phyloP scores from a whole-genome alignment of 2,113 vertebrate species.

The Carlito syrichta region DNA sequence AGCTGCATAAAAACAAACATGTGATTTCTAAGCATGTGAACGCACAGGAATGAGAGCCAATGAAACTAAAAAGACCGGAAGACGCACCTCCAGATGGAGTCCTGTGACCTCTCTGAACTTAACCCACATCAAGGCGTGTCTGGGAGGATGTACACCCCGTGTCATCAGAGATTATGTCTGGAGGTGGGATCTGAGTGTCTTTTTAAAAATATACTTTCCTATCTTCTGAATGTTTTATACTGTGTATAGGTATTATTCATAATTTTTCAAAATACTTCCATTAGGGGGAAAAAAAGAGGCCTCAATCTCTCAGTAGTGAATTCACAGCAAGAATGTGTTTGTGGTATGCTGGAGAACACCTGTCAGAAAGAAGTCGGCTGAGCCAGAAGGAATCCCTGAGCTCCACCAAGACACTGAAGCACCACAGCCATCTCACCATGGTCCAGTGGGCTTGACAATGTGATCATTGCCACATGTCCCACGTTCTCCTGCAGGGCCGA shows the following conservation, averaged over 20 bases:
- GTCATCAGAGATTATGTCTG: neutral
- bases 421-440: too few relatives aligned
- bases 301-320: neutral
- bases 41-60: neutral
- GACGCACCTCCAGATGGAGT: fast-evolving
- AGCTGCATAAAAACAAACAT: neutral
- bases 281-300: neutral
- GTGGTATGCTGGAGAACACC: too few relatives aligned
- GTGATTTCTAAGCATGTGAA: fast-evolving
- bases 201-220: neutral
- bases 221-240: neutral
- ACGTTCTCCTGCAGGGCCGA: neutral
- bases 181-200: neutral
- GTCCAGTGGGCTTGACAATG: fast-evolving
- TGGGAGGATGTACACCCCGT: neutral
- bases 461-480: neutral
- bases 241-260: neutral
- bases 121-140: neutral
- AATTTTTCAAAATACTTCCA: neutral
- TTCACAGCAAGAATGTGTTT: too few relatives aligned
- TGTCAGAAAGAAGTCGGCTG: neutral
- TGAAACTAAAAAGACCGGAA: neutral
- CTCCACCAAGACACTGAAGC: neutral
- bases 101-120: neutral
- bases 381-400: neutral